Percentiles rank a stretch among this genome's conserved stretches.
Evolutionary conservation across 2,797 vertebrate genomes (phyloP).

Genomic region (Chaenodraco wilsoni): DNA sequence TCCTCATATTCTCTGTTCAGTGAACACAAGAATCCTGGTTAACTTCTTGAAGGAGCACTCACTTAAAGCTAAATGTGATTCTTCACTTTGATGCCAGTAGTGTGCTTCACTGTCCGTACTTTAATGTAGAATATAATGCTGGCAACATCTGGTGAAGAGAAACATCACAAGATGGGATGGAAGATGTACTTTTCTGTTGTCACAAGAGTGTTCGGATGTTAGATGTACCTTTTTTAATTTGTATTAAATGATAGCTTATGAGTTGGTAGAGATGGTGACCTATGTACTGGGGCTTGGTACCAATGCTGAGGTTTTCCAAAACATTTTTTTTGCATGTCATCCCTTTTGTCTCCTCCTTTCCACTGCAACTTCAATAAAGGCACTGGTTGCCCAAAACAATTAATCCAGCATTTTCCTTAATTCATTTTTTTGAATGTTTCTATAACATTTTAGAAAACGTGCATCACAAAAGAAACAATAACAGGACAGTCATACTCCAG

Average conservation of each 20-base stretch:
- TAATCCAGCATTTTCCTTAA: too few species aligned
- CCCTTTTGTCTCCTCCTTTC: too few species aligned
- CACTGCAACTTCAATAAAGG: too few species aligned
- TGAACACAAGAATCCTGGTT: not conserved
- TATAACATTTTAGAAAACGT: too few species aligned
- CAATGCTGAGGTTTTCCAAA: too few species aligned
- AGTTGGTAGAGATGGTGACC: too few species aligned
- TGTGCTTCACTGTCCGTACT: not conserved
- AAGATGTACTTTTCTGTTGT: not conserved
- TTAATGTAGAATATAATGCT: constrained; percentile 3
- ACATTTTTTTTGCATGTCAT: too few species aligned
- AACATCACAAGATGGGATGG: not conserved
- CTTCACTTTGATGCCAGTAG: not conserved
- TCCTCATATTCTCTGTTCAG: not conserved
- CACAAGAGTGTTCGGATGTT: not conserved
- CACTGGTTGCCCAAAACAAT: too few species aligned
- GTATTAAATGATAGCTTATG: not conserved
- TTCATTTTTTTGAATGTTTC: too few species aligned
- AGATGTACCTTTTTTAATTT: not conserved
- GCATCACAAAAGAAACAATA: too few species aligned
- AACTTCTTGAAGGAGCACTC: not conserved
- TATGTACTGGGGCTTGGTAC: too few species aligned
- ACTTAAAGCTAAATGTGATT: not conserved
- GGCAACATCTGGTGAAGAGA: not conserved
- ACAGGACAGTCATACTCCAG: not conserved